Evolutionary conservation across 1,140 invertebrate genomes (phyloP).

Genomic region (Ditylenchus dipsaci): DNA sequence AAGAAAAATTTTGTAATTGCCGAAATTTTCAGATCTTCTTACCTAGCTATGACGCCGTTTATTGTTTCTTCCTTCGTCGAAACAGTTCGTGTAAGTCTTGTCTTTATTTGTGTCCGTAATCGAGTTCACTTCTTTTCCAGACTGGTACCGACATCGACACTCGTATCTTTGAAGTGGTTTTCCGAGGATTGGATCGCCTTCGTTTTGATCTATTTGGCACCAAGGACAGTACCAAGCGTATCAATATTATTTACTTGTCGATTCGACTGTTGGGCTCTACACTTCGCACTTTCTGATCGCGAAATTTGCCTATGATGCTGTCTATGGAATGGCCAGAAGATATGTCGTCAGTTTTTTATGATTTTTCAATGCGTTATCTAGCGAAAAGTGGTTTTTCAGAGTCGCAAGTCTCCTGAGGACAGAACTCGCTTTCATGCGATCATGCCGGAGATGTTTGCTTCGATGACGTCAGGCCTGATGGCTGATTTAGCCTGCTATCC

Average conservation of each 20-base stretch:
- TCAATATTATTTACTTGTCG: slow-evolving; percentile 26
- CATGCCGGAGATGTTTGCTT: slow-evolving; percentile 39
- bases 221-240: slow-evolving; percentile 19
- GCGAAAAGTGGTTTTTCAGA: slow-evolving; percentile 5
- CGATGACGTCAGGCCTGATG: slow-evolving; percentile 28
- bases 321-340: slow-evolving; percentile 32
- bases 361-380: slow-evolving; percentile 6
- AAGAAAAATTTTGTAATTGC: background rate
- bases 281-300: slow-evolving; percentile 33
- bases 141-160: slow-evolving; percentile 10
- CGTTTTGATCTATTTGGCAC: slow-evolving; percentile 35
- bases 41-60: slow-evolving; percentile 32
- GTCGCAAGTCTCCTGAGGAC: slow-evolving; percentile 30
- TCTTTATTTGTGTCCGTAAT: background rate
- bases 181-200: slow-evolving; percentile 33
- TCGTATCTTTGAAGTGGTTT: slow-evolving; percentile 33
- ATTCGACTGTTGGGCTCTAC: slow-evolving; percentile 20
- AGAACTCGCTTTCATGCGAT: slow-evolving; percentile 39
- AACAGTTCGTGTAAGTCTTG: slow-evolving; percentile 30
- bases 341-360: slow-evolving; percentile 30
- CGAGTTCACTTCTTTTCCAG: background rate
- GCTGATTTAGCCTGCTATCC: slow-evolving; percentile 41
- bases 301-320: slow-evolving; percentile 28
- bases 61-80: slow-evolving; percentile 42
- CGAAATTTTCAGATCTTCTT: slow-evolving; percentile 15